Base-by-base conservation (phyloP, 1,140 invertebrate species). In the Drosophila neocordata region DNA sequence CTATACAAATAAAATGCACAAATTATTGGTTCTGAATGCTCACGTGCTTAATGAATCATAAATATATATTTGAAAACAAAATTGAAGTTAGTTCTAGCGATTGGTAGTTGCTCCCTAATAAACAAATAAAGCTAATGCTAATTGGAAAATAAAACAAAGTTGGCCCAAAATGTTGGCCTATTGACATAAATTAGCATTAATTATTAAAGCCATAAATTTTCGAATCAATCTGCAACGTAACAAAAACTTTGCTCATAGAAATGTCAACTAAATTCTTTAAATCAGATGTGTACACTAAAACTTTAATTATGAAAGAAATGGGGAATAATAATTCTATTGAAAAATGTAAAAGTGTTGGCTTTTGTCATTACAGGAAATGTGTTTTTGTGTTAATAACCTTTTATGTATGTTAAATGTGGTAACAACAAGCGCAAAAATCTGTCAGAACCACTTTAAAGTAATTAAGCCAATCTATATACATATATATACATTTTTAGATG, bases 101-200 rank as follows among this genome's bases (percentile, higher is more conserved):
- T 18, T 53, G 44, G 20, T 44, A 73, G 53, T 20, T 52, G 35
- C 37, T 55, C 55, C 65, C 61, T 73, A 73, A 44, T 70, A 59
- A 2, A 1, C 5, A 22, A 20, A 9, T 35, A 22, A 69, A 57
- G 37, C 11, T 60, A 58, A 20, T 6, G 27, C 27, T 31, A 22
- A 56, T n/a, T 22, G 27, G 18, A 13, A 52, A 18, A 34, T 11
- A 37, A 18, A 15, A 20, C 18, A 56, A 64, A 44, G 27, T 9
- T 59, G 53, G 6, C 57, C 13, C 31, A 65, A 41, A 73, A 59
- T 44, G 5, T 52, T 38, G 71, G 61, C 71, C 55, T 59, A 55
- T 35, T 65, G 71, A 55, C 73, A 18, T 55, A 34, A 65, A 73
- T 73, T 73, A 73, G 70, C 71, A 73, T 65, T 65, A 4, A 73